phyloP scores from a whole-genome alignment of 2,888 invertebrate species.

The Zaprionus bogoriensis region DNA sequence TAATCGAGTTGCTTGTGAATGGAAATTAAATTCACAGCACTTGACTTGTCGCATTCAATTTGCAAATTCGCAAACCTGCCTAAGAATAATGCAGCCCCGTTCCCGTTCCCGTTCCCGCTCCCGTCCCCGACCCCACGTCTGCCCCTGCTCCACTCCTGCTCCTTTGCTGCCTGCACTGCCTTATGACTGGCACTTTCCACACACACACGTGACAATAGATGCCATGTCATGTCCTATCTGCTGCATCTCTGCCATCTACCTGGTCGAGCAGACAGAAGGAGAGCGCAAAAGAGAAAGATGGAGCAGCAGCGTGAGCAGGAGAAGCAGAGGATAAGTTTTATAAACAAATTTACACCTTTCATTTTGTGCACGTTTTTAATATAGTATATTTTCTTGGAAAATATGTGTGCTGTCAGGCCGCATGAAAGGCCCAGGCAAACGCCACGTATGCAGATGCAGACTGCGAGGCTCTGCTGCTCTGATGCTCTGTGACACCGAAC shows the following conservation, averaged over 20 bases:
- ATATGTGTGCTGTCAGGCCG: conserved; percentile 55
- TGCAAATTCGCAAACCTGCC: conserved; percentile 47
- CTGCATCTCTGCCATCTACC: conserved; percentile 25
- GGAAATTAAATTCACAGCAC: conserved; percentile 73
- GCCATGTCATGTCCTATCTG: conserved; percentile 46
- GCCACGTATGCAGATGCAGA: conserved; percentile 17
- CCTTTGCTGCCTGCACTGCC: too few species aligned
- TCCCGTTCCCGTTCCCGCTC: too few species aligned
- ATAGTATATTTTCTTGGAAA: conserved; percentile 52
- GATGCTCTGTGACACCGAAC: conserved; percentile 67
- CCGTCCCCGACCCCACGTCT: neutral
- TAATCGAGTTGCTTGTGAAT: conserved; percentile 64
- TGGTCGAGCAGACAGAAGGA: conserved; percentile 4
- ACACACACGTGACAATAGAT: conserved; percentile 35
- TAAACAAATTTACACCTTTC: conserved; percentile 75
- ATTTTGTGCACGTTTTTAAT: conserved; percentile 69
- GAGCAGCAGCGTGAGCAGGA: conserved; percentile 15
- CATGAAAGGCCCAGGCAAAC: conserved; percentile 27
- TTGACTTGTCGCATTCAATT: conserved; percentile 75
- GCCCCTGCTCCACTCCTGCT: neutral
- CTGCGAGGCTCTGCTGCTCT: conserved; percentile 33
- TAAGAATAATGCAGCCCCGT: conserved; percentile 9
- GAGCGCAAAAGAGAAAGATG: neutral
- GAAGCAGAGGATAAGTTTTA: conserved; percentile 58
- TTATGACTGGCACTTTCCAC: conserved; percentile 35